Conservation (phyloP, 2,797 vertebrate genomes). For the Muscicapa comitata region DNA sequence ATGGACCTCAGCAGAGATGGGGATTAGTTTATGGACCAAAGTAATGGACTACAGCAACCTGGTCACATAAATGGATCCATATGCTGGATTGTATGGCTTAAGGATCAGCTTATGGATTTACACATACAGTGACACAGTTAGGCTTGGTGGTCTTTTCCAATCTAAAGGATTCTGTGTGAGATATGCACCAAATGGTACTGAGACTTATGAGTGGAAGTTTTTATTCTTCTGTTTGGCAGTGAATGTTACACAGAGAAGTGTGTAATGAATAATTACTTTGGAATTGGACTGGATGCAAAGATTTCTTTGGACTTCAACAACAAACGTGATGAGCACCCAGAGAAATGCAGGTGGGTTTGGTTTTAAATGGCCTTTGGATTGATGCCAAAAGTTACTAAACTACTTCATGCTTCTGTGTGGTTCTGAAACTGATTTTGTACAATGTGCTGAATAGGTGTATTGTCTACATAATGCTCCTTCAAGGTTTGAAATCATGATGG, state of each 20-base stretch:
- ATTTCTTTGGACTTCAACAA: conserved; percentile 98
- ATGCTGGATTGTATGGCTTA: not conserved
- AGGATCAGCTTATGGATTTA: not conserved
- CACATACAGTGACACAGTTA: not conserved
- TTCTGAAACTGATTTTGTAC: not conserved
- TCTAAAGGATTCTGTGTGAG: not conserved
- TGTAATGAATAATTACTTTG: conserved; percentile 99
- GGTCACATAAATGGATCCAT: not conserved
- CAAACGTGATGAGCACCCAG: conserved; percentile 94
- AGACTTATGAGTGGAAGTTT: not conserved
- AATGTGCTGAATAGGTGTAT: not conserved
- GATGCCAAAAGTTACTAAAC: not conserved
- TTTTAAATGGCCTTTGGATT: not conserved
- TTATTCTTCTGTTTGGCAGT: conserved; percentile 62
- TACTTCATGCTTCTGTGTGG: not conserved
- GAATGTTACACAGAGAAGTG: conserved; percentile 94
- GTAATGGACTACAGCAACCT: not conserved
- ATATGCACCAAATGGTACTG: not conserved
- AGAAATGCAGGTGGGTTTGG: conserved; percentile 90
- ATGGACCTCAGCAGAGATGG: not conserved
- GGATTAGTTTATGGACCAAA: not conserved
- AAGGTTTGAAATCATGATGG: not conserved
- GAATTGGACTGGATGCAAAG: conserved; percentile 95
- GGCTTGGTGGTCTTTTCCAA: not conserved
- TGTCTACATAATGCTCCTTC: not conserved